phyloP scores from a whole-genome alignment of 2,888 invertebrate species.

The Elysia crispata region DNA sequence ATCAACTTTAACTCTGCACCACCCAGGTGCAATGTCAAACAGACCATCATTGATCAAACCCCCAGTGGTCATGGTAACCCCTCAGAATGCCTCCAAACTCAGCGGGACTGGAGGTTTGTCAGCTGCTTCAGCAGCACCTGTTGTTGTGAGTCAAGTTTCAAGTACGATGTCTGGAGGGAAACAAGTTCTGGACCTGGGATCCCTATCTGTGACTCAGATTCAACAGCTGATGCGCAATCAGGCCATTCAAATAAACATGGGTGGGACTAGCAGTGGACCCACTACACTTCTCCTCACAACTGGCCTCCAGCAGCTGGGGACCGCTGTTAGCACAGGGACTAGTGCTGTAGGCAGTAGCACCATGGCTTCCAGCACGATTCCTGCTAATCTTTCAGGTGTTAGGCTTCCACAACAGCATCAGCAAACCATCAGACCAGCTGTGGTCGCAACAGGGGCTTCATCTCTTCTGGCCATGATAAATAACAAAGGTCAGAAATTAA shows the following conservation, averaged over 20 bases:
- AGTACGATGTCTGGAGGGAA: conserved; percentile 44
- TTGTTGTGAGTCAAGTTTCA: conserved; percentile 25
- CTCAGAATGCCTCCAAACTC: neutral
- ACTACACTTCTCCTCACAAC: conserved; percentile 48
- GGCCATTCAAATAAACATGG: conserved; percentile 61
- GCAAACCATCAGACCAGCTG: neutral
- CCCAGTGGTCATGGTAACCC: neutral
- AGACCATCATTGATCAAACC: neutral
- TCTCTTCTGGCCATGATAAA: conserved; percentile 26
- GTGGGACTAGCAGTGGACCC: conserved; percentile 45
- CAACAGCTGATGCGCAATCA: conserved; percentile 62
- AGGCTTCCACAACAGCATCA: too few relatives aligned
- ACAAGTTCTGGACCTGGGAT: conserved; percentile 45
- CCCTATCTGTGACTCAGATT: conserved; percentile 41
- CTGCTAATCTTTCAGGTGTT: neutral
- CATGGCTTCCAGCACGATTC: neutral
- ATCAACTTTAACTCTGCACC: neutral
- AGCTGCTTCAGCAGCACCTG: neutral
- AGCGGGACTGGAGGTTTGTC: neutral
- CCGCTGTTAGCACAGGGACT: neutral
- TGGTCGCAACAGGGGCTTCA: neutral
- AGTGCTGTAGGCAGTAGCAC: neutral
- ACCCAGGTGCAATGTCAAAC: neutral
- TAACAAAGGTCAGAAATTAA: neutral
- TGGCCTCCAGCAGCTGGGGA: conserved; percentile 35